Percentiles rank a stretch among this genome's conserved stretches.
These are phyloP conservation scores for Bagarius yarrelli DNA, from an alignment of 2,113 vertebrate genomes.

Conservation along the genomic window DNA sequence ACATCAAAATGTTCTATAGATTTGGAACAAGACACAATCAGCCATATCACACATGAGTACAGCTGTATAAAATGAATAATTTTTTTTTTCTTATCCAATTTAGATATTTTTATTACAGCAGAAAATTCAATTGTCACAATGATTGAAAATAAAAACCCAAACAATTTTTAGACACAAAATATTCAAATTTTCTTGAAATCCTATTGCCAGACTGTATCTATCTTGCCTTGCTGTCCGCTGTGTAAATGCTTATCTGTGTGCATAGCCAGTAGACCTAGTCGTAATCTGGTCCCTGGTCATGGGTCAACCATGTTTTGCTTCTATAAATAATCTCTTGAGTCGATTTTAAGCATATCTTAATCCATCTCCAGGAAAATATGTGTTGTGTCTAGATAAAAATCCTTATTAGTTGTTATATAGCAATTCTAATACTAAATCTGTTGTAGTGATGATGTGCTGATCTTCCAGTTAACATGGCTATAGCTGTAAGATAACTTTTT, in stretches of 20 bases:
- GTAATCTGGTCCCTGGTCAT: neutral
- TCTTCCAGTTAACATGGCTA: neutral
- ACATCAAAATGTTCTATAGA: too few relatives aligned
- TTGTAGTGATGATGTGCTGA: neutral
- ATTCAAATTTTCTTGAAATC: too few relatives aligned
- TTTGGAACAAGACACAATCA: too few relatives aligned
- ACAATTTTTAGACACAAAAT: too few relatives aligned
- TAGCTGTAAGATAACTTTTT: neutral
- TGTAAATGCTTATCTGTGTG: neutral
- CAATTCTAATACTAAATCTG: neutral
- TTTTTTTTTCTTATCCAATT: too few relatives aligned
- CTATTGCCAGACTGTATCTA: neutral
- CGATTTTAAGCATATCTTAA: constrained; percentile 23
- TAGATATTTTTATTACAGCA: too few relatives aligned
- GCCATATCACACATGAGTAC: too few relatives aligned
- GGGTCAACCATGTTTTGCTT: neutral
- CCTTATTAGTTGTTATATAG: neutral
- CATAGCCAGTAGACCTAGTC: neutral
- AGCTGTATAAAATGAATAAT: too few relatives aligned
- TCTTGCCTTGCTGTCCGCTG: neutral
- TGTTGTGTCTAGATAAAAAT: neutral
- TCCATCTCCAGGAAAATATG: constrained; percentile 8
- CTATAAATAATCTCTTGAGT: neutral
- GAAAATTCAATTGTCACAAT: too few relatives aligned
- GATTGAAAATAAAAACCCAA: too few relatives aligned